Base-by-base conservation (phyloP, 2,888 invertebrate species). In the Disparrhopalites patrizii region DNA sequence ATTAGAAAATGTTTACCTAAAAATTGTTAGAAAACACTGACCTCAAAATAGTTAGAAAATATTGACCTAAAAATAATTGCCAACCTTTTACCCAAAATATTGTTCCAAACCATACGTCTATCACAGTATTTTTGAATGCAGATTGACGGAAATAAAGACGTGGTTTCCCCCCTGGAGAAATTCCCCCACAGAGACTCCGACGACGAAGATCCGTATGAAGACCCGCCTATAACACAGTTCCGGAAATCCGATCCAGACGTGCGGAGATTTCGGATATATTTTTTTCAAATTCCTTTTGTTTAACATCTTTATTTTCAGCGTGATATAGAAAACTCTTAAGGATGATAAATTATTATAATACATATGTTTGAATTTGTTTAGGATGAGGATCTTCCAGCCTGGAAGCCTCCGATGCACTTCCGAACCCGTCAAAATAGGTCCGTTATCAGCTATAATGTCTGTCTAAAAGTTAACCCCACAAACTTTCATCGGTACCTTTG, bases 71-170 rank as follows among this genome's bases (percentile, higher is more conserved):
- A n/a, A n/a, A n/a, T n/a, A n/a, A n/a, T n/a, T n/a, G n/a, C n/a
- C n/a, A n/a, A n/a, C n/a, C n/a, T n/a, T n/a, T n/a, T n/a, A n/a
- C n/a, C n/a, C n/a, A n/a, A n/a, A n/a, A n/a, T n/a, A n/a, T n/a
- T n/a, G n/a, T n/a, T n/a, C n/a, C n/a, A n/a, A n/a, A n/a, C n/a
- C n/a, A n/a, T n/a, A n/a, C n/a, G n/a, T n/a, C n/a, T n/a, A n/a
- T n/a, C n/a, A n/a, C 18, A 20, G 23, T 10, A n/a, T 20, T 4
- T 8, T 13, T 23, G 4, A 1, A 55, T 5, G 40, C 23, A 64
- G 68, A 74, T 72, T 0, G 71, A 74, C 62, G 74, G 74, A 40
- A 74, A 74, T 54, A 74, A 74, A 67, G 74, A 74, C 52, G 72
- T 74, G 20, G 65, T 74, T 4, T 13, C 38, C 1, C 74, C 74